Base-by-base conservation (phyloP, 2,888 invertebrate species). In the Anaspis maculata region DNA sequence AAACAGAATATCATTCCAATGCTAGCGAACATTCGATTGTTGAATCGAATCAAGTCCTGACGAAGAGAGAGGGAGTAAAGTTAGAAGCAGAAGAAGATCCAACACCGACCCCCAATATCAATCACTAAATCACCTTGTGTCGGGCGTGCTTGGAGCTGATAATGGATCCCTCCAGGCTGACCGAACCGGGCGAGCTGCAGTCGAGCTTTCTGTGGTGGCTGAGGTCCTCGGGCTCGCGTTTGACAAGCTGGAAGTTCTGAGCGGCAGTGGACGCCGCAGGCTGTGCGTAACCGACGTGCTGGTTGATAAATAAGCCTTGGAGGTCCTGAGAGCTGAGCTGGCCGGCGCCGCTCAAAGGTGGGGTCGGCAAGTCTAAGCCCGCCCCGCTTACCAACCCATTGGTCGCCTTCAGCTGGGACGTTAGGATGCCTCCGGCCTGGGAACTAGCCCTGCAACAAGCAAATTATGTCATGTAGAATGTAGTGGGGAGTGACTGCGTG, bases 161-260 rank as follows among this genome's bases (percentile, higher is more conserved):
- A 45, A 67, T 72, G 63, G 73, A 72, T 62, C 75, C 74, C 67
- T 62, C 63, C 38, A 62, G 41, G 42, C 55, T 57, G 34, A 50
- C 61, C 47, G 70, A 72, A 69, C 68, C 68, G 10, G 67, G 67
- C 36, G 75, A 74, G 65, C 71, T 71, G 63, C 72, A 73, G 64
- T 72, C 71, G 66, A 74, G 68, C 70, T 77, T 77, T 64, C 78
- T 74, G 55, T 69, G 70, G 52, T 70, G 70, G 71, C 83, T 83
- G 51, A 84, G 73, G 66, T 85, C 85, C 70, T 84, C 84, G 56
- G 84, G 84, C 68, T 84, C 85, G 63, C 83, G 76, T 70, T 84
- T 84, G 64, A 83, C 80, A 62, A 76, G 74, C 60, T 75, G 76
- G 67, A 76, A 71, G 67, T 74, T 73, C 53, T 74, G 71, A 27